These are phyloP conservation scores for Drosophila gunungcola DNA, from an alignment of 1,140 invertebrate species.

Conservation along the genomic window DNA sequence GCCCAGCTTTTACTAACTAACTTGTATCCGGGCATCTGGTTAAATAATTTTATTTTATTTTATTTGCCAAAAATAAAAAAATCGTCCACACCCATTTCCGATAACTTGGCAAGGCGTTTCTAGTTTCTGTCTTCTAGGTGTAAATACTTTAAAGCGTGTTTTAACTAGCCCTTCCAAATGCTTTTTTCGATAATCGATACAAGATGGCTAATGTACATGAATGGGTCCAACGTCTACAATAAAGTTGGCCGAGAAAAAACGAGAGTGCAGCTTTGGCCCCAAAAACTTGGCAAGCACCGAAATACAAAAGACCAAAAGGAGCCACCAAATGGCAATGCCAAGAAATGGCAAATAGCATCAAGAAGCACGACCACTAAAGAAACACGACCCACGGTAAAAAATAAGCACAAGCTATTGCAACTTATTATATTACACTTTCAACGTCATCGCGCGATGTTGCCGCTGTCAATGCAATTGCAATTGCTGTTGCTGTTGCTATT, in stretches of 20 bases:
- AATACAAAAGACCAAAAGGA: constrained; percentile 24
- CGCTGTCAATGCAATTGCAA: constrained; percentile 12
- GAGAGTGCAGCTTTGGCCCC: constrained; percentile 22
- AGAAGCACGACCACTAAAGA: constrained; percentile 30
- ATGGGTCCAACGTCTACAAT: constrained; percentile 30
- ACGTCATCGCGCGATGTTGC: constrained; percentile 46
- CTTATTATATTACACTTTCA: constrained; percentile 75
- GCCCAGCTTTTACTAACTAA: no score
- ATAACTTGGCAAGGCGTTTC: constrained; percentile 13
- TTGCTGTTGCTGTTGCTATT: constrained; percentile 18
- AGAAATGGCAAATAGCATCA: constrained; percentile 55
- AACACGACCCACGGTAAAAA: constrained; percentile 30
- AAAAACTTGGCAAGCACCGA: constrained; percentile 24
- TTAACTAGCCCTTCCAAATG: constrained; percentile 42
- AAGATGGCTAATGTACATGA: not conserved
- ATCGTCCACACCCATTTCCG: no score
- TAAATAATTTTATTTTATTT: no score
- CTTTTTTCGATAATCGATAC: constrained; percentile 52
- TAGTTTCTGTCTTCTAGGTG: constrained; percentile 35
- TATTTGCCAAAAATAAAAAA: no score
- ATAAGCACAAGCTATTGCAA: constrained; percentile 50
- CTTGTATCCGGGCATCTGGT: no score
- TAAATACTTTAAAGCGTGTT: not conserved
- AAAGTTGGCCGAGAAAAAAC: constrained; percentile 7
- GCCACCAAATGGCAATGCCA: constrained; percentile 36